These are phyloP conservation scores for Perca flavescens DNA, from an alignment of 2,113 vertebrate genomes.

Conservation along the genomic window DNA sequence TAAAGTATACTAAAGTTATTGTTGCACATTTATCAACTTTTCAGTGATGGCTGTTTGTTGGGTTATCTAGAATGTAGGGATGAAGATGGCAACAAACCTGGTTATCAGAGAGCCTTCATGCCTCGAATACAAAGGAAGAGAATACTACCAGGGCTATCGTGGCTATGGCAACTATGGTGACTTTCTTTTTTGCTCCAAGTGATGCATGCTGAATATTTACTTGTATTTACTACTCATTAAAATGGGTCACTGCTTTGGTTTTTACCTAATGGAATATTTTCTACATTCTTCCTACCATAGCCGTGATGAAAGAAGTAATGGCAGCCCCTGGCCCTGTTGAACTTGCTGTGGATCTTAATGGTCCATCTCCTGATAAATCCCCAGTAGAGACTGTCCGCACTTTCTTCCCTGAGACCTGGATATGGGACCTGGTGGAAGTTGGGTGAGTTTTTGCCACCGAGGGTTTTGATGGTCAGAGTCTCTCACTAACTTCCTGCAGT, in stretches of 20 bases:
- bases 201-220: not conserved
- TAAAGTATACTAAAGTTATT: not conserved
- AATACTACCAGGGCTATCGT: conserved; percentile 8
- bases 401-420: conserved; percentile 90
- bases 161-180: conserved; percentile 39
- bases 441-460: conserved; percentile 78
- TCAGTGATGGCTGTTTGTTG: not conserved
- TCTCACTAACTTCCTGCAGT: too few relatives aligned
- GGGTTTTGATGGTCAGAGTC: not conserved
- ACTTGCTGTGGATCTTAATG: too few relatives aligned
- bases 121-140: conserved; percentile 46
- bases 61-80: conserved; percentile 82
- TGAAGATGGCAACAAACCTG: conserved; percentile 84
- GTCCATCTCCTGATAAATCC: not conserved
- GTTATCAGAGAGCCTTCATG: conserved; percentile 47
- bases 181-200: conserved; percentile 54
- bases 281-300: too few relatives aligned
- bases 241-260: not conserved
- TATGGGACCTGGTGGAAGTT: conserved; percentile 85
- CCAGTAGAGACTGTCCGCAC: conserved; percentile 76
- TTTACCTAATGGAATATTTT: too few relatives aligned
- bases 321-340: too few relatives aligned
- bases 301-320: too few relatives aligned
- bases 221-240: not conserved
- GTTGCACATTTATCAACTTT: not conserved